phyloP scores from a whole-genome alignment of 2,113 vertebrate species.

The Chionodraco myersi region DNA sequence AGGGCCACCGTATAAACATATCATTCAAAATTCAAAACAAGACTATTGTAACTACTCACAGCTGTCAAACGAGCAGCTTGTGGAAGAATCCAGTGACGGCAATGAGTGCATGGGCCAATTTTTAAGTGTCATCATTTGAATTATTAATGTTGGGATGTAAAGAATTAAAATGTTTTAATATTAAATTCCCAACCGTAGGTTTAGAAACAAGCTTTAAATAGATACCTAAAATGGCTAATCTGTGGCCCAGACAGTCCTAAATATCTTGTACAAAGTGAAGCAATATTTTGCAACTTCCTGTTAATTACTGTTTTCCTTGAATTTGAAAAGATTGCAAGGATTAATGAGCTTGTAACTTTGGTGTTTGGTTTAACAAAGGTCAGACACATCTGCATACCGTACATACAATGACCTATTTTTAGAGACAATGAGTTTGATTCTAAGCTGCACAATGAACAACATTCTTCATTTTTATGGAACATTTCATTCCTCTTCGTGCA shows the following conservation, averaged over 20 bases:
- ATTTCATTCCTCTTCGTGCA: neutral
- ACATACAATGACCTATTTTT: neutral
- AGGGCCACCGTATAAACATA: too few species aligned
- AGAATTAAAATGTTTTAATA: too few species aligned
- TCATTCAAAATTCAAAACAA: too few species aligned
- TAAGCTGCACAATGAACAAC: constrained; percentile 14
- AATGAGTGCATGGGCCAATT: too few species aligned
- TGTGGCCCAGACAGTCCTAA: neutral
- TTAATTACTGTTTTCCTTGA: too few species aligned
- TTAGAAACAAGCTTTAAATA: neutral
- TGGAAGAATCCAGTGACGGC: too few species aligned
- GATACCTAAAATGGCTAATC: neutral
- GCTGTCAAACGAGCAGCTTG: too few species aligned
- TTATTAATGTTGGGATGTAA: too few species aligned
- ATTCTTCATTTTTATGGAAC: constrained; percentile 27
- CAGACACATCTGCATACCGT: neutral
- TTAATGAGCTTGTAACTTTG: neutral
- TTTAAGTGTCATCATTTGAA: too few species aligned
- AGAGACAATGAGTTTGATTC: neutral
- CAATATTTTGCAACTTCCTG: neutral
- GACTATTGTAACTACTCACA: too few species aligned
- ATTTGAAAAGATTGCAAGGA: too few species aligned
- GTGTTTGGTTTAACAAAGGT: constrained; percentile 3
- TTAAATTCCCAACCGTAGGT: too few species aligned
- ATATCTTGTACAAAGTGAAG: neutral